Conservation (phyloP, 1,140 invertebrate genomes). For the Rhynchophorus ferrugineus region DNA sequence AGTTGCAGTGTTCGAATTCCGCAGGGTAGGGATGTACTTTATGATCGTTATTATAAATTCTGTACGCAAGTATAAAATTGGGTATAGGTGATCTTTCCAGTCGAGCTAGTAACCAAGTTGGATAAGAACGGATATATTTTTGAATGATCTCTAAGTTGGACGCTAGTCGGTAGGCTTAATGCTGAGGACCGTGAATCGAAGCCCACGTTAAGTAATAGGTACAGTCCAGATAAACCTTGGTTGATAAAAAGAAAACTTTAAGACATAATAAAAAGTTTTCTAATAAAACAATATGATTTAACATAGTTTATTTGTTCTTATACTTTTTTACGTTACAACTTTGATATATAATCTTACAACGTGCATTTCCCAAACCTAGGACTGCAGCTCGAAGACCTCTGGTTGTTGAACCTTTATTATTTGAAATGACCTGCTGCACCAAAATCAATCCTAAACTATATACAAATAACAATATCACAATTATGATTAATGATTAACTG, state of each 20-base stretch:
- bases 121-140: too few relatives aligned
- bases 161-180: too few relatives aligned
- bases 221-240: too few relatives aligned
- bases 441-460: constrained; percentile 54
- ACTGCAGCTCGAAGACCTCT: constrained; percentile 51
- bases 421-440: constrained; percentile 43
- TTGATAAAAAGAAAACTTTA: neutral
- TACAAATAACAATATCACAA: constrained; percentile 18
- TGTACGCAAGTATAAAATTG: too few relatives aligned
- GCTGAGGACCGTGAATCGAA: too few relatives aligned
- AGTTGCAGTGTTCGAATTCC: too few relatives aligned
- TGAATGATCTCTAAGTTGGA: too few relatives aligned
- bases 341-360: constrained; percentile 45
- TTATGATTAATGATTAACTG: constrained; percentile 40
- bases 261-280: neutral
- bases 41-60: too few relatives aligned
- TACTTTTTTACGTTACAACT: constrained; percentile 32
- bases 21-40: too few relatives aligned
- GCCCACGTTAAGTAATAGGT: too few relatives aligned
- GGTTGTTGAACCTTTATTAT: constrained; percentile 32
- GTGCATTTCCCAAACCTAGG: constrained; percentile 53
- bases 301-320: constrained; percentile 15
- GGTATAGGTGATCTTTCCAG: too few relatives aligned
- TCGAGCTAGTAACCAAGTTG: too few relatives aligned
- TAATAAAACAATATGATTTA: neutral